Conservation (phyloP, 1,140 invertebrate genomes). For the Triops longicaudatus region DNA sequence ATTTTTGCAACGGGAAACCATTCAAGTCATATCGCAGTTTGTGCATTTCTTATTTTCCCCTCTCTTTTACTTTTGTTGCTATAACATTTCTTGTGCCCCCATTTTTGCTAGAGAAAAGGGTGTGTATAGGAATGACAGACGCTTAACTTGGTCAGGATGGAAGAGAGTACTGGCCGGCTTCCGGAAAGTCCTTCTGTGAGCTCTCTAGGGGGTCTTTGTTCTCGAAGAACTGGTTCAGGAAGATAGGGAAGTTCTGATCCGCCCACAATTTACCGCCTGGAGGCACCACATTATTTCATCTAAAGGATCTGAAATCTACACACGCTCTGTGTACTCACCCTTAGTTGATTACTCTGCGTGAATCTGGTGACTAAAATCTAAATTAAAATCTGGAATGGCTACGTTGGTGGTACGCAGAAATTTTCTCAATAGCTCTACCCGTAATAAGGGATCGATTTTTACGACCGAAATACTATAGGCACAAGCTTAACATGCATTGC, state of each 20-base stretch:
- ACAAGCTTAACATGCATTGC: no score
- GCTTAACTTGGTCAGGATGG: background rate
- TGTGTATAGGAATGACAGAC: background rate
- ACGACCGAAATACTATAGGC: no score
- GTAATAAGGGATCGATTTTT: no score
- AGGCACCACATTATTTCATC: conserved; percentile 1
- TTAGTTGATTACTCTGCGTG: no score
- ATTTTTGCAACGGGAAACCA: background rate
- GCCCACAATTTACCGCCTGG: conserved; percentile 4
- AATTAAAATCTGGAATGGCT: no score
- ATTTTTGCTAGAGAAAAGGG: background rate
- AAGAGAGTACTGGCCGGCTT: background rate
- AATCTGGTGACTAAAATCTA: no score
- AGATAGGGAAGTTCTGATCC: conserved; percentile 5
- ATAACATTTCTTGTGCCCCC: background rate
- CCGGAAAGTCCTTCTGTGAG: background rate
- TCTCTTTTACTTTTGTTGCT: background rate
- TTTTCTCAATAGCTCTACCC: no score
- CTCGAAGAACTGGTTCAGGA: background rate
- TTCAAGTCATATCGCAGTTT: conserved; percentile 6
- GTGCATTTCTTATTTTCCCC: background rate
- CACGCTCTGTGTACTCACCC: background rate
- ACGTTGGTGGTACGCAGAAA: no score
- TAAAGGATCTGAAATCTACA: background rate
- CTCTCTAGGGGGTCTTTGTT: conserved; percentile 14